A percentile compares a stretch with the other conserved stretches of the same genome.
phyloP scores from a whole-genome alignment of 2,888 invertebrate species.

The Aphidoletes aphidimyza region DNA sequence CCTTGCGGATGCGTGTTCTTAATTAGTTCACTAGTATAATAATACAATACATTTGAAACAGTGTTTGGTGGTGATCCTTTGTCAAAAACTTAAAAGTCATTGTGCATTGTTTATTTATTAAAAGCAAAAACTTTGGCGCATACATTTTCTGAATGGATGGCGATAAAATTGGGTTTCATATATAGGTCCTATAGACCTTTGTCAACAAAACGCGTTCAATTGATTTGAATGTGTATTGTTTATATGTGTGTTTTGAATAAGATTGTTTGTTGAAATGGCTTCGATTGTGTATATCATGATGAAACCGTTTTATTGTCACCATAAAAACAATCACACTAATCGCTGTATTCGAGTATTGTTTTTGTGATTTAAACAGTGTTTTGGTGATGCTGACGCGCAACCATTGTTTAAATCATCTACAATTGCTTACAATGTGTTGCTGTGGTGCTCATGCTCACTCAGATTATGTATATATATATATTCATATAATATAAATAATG shows the following conservation, averaged over 20 bases:
- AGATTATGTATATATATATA: too few species aligned
- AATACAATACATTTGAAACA: background rate
- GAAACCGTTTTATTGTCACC: background rate
- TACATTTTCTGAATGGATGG: background rate
- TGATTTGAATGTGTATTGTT: too few species aligned
- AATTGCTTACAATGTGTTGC: background rate
- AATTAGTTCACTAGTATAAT: too few species aligned
- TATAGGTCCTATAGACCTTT: too few species aligned
- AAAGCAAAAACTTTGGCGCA: background rate
- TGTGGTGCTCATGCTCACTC: too few species aligned
- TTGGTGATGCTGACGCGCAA: background rate
- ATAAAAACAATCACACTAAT: slow-evolving; percentile 13
- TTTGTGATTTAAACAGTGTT: background rate
- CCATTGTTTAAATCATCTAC: background rate
- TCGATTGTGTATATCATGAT: background rate
- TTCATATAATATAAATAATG: slow-evolving; percentile 14
- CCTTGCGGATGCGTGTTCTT: too few species aligned
- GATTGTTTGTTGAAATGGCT: background rate
- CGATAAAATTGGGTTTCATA: too few species aligned
- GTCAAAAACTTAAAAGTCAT: background rate
- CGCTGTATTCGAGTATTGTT: background rate
- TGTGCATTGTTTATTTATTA: background rate
- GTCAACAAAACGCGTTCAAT: too few species aligned
- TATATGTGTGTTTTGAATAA: background rate
- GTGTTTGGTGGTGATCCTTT: background rate